Evolutionary conservation across 2,797 vertebrate species (phyloP), one percentile per base, ranked within the genome.

Genomic region (Garrulus glandarius): DNA sequence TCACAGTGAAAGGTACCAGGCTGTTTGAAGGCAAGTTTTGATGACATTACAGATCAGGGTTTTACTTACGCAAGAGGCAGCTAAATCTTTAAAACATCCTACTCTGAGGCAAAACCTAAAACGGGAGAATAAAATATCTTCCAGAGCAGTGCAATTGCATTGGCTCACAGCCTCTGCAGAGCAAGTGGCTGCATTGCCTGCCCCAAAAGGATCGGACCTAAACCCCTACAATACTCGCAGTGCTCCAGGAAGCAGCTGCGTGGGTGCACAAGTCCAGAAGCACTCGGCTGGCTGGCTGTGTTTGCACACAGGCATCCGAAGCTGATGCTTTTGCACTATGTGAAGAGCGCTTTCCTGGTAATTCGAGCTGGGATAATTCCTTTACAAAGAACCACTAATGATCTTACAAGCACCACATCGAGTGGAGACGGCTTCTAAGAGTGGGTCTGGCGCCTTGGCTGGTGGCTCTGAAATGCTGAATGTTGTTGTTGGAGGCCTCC

Each of bases 171-270:
- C 24, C 36, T 75, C 26, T 63, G 60, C 19, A 5, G 43, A 63
- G 60, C 15, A 46, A 55, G 20, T 23, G 27, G 23, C 53, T 36
- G 18, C 2, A 0, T 15, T 39, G 39, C 74, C 32, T 57, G 59
- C 50, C 18, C 69, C 39, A 1, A 7, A 61, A 56, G 52, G 36
- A 4, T 17, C 53, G 27, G 26, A 20, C 37, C 69, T 5, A n/a
- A 36, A 8, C 4, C 5, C 29, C 32, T 36, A 3, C 10, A 1
- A 0, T 9, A 12, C 21, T 63, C 13, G 34, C 32, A 4, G 14
- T 32, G 50, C 39, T 65, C 6, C 9, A 6, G 44, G 26, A 32
- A n/a, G 34, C 67, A n/a, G 70, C 80, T 61, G 49, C 3, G 1
- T 8, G 14, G 10, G 11, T 32, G 7, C 46, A 4, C 44, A 30